These are phyloP conservation scores for Crenuchus spilurus DNA, from an alignment of 2,797 vertebrate genomes.

Conservation along the genomic window DNA sequence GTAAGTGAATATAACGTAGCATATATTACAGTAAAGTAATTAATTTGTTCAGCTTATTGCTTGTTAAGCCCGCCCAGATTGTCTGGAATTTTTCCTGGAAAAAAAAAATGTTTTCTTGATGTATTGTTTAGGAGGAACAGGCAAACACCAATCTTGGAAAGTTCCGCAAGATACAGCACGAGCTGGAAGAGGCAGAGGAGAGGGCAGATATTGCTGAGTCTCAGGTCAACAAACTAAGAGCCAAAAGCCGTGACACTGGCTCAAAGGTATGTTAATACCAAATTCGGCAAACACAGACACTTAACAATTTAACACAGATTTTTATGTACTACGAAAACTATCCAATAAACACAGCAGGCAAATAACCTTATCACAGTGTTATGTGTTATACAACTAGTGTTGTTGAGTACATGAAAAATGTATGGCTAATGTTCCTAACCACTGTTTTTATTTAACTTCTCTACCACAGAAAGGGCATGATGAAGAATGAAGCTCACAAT, in stretches of 20 bases:
- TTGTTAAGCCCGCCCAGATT: too few relatives aligned
- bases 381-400: too few relatives aligned
- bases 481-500: slow-evolving; percentile 51
- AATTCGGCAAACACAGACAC: too few relatives aligned
- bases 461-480: slow-evolving; percentile 57
- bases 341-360: too few relatives aligned
- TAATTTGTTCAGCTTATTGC: too few relatives aligned
- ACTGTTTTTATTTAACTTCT: background rate
- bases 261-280: background rate
- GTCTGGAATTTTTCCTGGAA: too few relatives aligned
- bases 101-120: background rate
- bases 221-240: slow-evolving; percentile 55
- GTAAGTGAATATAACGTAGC: slow-evolving; percentile 71
- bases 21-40: too few relatives aligned
- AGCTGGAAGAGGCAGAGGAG: slow-evolving; percentile 48
- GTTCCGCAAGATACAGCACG: slow-evolving; percentile 46
- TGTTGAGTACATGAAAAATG: too few relatives aligned
- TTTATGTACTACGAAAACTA: too few relatives aligned
- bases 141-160: slow-evolving; percentile 41
- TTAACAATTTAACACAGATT: too few relatives aligned
- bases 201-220: slow-evolving; percentile 52
- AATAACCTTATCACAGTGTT: too few relatives aligned
- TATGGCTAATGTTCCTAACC: slow-evolving; percentile 65
- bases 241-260: slow-evolving; percentile 38
- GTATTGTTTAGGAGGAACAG: slow-evolving; percentile 44